Base-by-base conservation (phyloP, 2,888 invertebrate genomes). In the Cyclophora albipunctata region DNA sequence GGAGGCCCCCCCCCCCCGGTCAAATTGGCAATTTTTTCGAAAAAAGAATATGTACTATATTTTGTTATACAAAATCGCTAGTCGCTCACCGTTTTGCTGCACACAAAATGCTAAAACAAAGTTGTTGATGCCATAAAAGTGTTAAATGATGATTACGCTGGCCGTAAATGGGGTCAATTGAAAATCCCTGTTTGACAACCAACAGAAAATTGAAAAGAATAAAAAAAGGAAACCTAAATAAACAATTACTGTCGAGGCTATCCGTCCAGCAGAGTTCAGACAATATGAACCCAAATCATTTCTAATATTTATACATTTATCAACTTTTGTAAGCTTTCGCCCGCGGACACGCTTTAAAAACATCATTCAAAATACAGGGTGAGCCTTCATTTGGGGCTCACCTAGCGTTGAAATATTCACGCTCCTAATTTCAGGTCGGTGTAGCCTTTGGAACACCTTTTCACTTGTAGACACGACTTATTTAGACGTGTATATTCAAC, bases 401-500 rank as follows among this genome's bases (percentile, higher is more conserved):
- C 51, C 61, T 57, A 60, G 49, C 55, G 57, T 55, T 75, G 59
- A 74, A 78, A 69, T 74, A 77, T 76, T 77, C 67, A 73, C 65
- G 64, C 5, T 5, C 37, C 37, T 66, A 55, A 60, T 55, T 62
- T 55, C 59, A 58, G 60, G 65, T 67, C 63, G 63, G 63, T 67
- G 57, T 67, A 66, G 70, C 72, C 75, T 76, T 66, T 68, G 46
- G 20, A 20, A 20, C 20, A 20, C 20, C 20, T 20, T 20, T 20
- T 20, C 20, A 20, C 20, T 20, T 20, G 20, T 20, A 20, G 20
- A 20, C 20, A 20, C 20, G 20, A 20, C 42, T 33, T 44, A 62
- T 69, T 68, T 64, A 64, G 60, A 60, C 51, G 51, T 60, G 20
- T 20, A 20, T 20, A 20, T 20, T 2, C 20, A 20, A 20, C 20